Base-by-base conservation (phyloP, 2,888 invertebrate species). In the Dendrolimus pini region DNA sequence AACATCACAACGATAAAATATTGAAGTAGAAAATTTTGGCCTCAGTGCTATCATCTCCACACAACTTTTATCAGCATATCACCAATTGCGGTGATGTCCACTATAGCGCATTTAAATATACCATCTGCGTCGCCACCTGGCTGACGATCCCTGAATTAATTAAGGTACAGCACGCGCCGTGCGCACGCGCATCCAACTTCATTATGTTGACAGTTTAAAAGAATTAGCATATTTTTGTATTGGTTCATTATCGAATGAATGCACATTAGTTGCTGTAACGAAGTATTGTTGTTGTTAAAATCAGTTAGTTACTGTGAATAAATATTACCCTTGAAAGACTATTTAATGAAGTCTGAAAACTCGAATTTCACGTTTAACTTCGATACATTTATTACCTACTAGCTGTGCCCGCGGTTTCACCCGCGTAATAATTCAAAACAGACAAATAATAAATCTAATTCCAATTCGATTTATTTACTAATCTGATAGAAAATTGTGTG, bases 41-140 rank as follows among this genome's bases (percentile, higher is more conserved):
- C 9, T 2, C 12, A 8, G 12, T 10, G 12, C 47, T 47, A 47
- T 47, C 12, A 47, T 9, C 9, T 9, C 9, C 2, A 47, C 47
- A 9, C 47, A 47, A 47, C 2, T 47, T 47, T 47, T 47, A 47
- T 47, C 47, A 47, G 9, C 12, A 47, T 47, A 47, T 47, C 47
- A 47, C 6, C 30, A 30, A 47, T 47, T 47, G 47, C 47, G 47
- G 47, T 47, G 47, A 47, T 47, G 47, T 47, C 47, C 47, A 47
- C 30, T 30, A 30, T 30, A 6, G 30, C 30, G 30, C 47, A 47
- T 47, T 7, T 47, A 47, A 47, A 47, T 47, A 47, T 47, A 47
- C 74, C 89, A 89, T 89, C 87, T 89, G 89, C 80, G 82, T 58
- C 83, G 76, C 82, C 89, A 89, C 89, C 89, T 89, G 89, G 89